Evolutionary conservation across 92 coral and sea anemone genomes (phyloP).

Genomic region (Meandrina meandrites): DNA sequence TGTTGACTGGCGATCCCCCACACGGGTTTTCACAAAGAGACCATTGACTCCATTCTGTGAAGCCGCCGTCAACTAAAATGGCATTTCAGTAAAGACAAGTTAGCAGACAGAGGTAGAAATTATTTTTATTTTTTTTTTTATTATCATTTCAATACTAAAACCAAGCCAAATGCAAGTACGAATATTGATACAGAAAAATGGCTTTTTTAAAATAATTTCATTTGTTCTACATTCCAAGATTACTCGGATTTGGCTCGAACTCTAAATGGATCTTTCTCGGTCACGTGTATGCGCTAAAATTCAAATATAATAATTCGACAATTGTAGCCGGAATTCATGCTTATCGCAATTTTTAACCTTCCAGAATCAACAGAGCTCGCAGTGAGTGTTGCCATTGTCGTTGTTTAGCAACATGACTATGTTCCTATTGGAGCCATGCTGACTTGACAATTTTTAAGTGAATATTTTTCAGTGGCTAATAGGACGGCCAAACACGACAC

Average conservation of each 20-base stretch:
- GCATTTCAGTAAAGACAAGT: neutral
- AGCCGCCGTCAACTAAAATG: slow-evolving; percentile 84
- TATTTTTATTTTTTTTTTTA: too few species aligned
- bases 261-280: neutral
- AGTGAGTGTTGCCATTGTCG: neutral
- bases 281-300: neutral
- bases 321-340: neutral
- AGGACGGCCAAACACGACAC: neutral
- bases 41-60: slow-evolving; percentile 97
- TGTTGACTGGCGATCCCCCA: slow-evolving; percentile 92
- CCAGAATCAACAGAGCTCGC: too few species aligned
- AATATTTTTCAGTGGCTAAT: too few species aligned
- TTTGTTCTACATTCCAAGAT: neutral
- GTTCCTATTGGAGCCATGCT: neutral
- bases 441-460: neutral
- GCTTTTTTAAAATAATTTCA: neutral
- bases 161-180: neutral
- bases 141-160: too few species aligned
- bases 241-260: neutral
- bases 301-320: neutral
- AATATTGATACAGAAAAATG: neutral
- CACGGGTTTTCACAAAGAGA: slow-evolving; percentile 91
- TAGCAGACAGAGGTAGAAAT: neutral
- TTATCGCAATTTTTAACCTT: neutral
- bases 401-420: neutral